Evolutionary conservation across 92 coral and sea anemone species (phyloP), one percentile per base, ranked within the genome.

Genomic region (Montipora capitata): DNA sequence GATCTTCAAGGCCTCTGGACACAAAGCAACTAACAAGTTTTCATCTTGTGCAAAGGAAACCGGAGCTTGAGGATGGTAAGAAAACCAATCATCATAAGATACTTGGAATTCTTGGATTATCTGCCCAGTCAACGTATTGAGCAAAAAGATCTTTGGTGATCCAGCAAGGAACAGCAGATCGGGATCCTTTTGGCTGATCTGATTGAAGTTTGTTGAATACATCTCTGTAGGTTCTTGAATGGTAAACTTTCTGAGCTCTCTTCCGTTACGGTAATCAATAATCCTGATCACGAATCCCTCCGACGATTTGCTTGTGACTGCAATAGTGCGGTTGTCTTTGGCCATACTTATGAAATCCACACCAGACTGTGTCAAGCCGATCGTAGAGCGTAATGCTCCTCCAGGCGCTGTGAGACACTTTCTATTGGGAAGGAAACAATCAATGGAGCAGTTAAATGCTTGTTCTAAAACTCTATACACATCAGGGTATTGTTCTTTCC

Each of bases 361-460:
- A 45, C 93, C 93, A 20, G 20, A 65, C 62, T 89, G 94, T 27
- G 91, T 90, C 62, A 96, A 81, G 9, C 93, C 89, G 57, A 98
- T 94, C 16, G 99, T 89, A 40, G 96, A 96, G 14, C 96, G 95
- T 63, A 96, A 44, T 7, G 98, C 96, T 9, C 99, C 99, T 2
- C 99, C 99, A 11, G 99, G 98, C 5, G 99, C 98, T 5, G 98
- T 96, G 35, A 98, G 77, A 52, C 96, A 98, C 88, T 94, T 98
- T 87, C 86, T 17, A 81, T 98, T 94, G 40, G 99, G 99, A 51
- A 96, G 77, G 54, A 98, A 98, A 72, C 96, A 98, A 14, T 98
- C 93, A 39, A 78, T 84, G 15, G 96, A 87, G 43, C 96, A 86
- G 40, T 89, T 79, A 27, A 89, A 79, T 11, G 96, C 97, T 84